Evolutionary conservation across 2,113 vertebrate species (phyloP), one percentile per base, ranked within the genome.

Genomic region (Nibea coibor): DNA sequence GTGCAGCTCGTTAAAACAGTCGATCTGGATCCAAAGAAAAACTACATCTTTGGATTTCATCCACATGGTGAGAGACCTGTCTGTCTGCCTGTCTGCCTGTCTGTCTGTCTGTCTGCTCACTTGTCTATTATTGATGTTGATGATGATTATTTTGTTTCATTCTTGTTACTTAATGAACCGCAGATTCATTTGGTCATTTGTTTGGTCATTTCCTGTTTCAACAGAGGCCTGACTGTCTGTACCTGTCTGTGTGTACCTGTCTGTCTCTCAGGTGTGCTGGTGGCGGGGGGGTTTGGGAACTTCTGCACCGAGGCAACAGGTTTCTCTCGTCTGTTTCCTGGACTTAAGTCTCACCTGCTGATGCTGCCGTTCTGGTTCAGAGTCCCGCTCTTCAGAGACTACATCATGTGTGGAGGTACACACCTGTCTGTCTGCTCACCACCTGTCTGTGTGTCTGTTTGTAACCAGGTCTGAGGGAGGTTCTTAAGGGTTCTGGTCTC

Each of bases 1-100:
- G 54, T 87, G 15, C 87, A 96, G 96, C 85, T 97, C 71, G 70
- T 96, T 16, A 96, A 96, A 88, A 96, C 95, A 0, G 75, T 85
- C 0, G 90, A 95, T 31, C 47, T 95, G 84, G 93, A 94, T 57
- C 92, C 94, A 0, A 87, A 73, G 1, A 67, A 76, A 35, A 97
- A 96, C 82, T 96, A 95, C 66, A 88, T 96, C 7, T 95, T 96
- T 20, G 94, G 93, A 11, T 96, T 96, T 85, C 95, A 96, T 67
- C 95, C 95, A 8, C 95, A 96, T 0, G 88, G 95, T 93, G 66
- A 87, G 82, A 78, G 5, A 15, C n/a, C 51, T 22, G 51, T 53
- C 53, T 56, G 11, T 24, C 42, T 50, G 10, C 7, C 39, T 42
- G 12, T 7, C 59, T 62, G 9, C 5, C 31, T 26, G 24, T 20